Conservation (phyloP, 2,797 vertebrate genomes). For the Mormyrops boulengeri region DNA sequence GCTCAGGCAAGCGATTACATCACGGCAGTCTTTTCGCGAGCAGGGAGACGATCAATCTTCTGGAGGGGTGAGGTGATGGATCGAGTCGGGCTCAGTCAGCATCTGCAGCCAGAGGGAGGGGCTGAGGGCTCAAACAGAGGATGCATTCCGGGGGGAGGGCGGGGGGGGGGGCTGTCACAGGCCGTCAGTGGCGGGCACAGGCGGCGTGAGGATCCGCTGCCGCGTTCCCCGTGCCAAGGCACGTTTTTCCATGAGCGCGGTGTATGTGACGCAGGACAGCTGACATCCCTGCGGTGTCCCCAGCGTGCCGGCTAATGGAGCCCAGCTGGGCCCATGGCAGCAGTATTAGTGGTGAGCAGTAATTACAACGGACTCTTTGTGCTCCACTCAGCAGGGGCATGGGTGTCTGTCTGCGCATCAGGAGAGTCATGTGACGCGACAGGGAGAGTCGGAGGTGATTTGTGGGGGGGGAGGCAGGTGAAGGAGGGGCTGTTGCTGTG, state of each 20-base stretch:
- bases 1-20: constrained; percentile 8
- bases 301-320: constrained; percentile 49
- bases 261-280: constrained; percentile 33
- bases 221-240: constrained; percentile 49
- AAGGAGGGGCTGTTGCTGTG: not conserved
- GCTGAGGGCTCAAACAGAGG: not conserved
- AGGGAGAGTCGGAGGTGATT: constrained; percentile 12
- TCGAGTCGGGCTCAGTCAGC: not conserved
- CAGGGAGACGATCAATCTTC: not conserved
- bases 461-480: not conserved
- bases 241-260: constrained; percentile 43
- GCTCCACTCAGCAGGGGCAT: constrained; percentile 24
- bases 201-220: constrained; percentile 35
- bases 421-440: not conserved
- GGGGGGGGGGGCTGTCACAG: not conserved
- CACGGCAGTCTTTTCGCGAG: not conserved
- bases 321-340: constrained; percentile 53
- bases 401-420: constrained; percentile 40
- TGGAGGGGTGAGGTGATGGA: not conserved
- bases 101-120: not conserved
- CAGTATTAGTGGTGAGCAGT: constrained; percentile 47
- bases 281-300: constrained; percentile 45
- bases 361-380: constrained; percentile 48
- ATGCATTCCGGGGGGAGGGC: not conserved
- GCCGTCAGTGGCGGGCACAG: constrained; percentile 35